These are phyloP conservation scores for Ischnus inquisitorius DNA, from an alignment of 2,888 invertebrate genomes.

Conservation along the genomic window DNA sequence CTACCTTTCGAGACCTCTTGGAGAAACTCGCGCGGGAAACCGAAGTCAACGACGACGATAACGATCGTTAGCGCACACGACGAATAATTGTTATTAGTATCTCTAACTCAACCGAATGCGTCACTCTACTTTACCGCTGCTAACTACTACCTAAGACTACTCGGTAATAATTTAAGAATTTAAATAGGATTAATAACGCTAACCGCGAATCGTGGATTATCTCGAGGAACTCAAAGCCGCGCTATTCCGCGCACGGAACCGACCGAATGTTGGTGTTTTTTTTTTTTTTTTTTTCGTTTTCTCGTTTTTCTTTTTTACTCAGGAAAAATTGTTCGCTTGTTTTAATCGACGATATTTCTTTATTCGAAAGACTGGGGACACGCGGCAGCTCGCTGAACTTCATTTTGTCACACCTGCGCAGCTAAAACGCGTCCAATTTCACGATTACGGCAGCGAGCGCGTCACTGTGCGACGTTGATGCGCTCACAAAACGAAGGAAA, in stretches of 20 bases:
- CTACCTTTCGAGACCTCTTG: slow-evolving; percentile 71
- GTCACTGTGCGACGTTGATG: background rate
- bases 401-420: slow-evolving; percentile 42
- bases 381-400: slow-evolving; percentile 44
- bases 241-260: slow-evolving; percentile 49
- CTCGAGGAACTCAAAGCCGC: slow-evolving; percentile 41
- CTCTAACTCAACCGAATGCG: slow-evolving; percentile 45
- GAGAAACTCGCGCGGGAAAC: slow-evolving; percentile 28
- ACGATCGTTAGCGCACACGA: slow-evolving; percentile 23
- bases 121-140: slow-evolving; percentile 52
- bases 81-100: slow-evolving; percentile 52
- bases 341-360: slow-evolving; percentile 39
- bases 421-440: slow-evolving; percentile 47
- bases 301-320: slow-evolving; percentile 40
- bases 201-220: slow-evolving; percentile 41
- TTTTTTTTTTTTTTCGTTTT: slow-evolving; percentile 61
- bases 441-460: slow-evolving; percentile 31
- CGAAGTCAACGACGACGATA: slow-evolving; percentile 36
- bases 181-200: slow-evolving; percentile 56
- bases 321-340: slow-evolving; percentile 33
- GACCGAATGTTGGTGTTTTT: no score
- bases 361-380: slow-evolving; percentile 68
- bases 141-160: slow-evolving; percentile 64
- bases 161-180: slow-evolving; percentile 54
- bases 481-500: slow-evolving; percentile 51